Percentiles rank a stretch among this genome's conserved stretches.
phyloP scores from a whole-genome alignment of 2,888 invertebrate species.

The Apamea crenata region DNA sequence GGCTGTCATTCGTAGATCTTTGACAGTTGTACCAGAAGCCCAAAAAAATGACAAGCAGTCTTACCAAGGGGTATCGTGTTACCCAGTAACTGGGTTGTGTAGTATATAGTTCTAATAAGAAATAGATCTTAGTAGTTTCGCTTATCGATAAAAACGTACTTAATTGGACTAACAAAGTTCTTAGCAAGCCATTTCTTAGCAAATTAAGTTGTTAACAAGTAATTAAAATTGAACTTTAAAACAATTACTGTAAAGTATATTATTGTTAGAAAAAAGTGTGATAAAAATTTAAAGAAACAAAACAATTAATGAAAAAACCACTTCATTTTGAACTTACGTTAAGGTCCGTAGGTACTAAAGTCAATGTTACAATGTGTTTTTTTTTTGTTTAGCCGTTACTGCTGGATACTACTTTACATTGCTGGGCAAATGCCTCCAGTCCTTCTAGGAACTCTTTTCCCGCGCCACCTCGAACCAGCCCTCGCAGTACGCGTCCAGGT shows the following conservation, averaged over 20 bases:
- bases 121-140: slow-evolving; percentile 4
- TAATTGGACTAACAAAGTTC: not conserved
- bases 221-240: slow-evolving; percentile 2
- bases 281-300: not conserved
- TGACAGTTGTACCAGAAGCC: not conserved
- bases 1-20: not conserved
- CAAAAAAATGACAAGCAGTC: not conserved
- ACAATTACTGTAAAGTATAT: too few species aligned
- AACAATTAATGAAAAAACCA: not conserved
- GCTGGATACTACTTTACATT: too few species aligned
- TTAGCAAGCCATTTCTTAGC: not conserved
- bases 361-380: not conserved
- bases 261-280: not conserved
- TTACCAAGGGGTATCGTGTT: not conserved
- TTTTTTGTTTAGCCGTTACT: too few species aligned
- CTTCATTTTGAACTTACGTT: not conserved
- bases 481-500: too few species aligned
- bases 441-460: too few species aligned
- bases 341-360: too few species aligned
- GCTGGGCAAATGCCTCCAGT: too few species aligned
- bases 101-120: slow-evolving; percentile 3
- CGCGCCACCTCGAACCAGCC: too few species aligned
- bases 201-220: not conserved
- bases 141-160: not conserved
- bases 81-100: too few species aligned